A percentile compares a stretch with the other conserved stretches of the same genome.
Evolutionary conservation across 1,140 invertebrate species (phyloP).

Genomic region (Hylyphantes graminicola): DNA sequence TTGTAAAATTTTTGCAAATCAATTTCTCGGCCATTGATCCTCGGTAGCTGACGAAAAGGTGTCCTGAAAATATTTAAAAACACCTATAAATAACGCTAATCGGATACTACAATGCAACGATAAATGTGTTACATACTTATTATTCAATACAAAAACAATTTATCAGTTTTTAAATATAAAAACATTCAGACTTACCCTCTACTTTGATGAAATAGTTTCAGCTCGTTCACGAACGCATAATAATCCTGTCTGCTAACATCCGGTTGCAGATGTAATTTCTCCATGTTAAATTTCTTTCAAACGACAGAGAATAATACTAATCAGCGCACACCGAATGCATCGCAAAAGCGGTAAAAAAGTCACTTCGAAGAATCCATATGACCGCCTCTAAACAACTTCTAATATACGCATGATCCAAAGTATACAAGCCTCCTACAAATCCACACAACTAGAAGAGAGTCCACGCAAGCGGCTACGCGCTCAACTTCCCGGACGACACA

Average conservation of each 20-base stretch:
- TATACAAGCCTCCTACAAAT: slow-evolving; percentile 40
- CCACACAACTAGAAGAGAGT: slow-evolving; percentile 41
- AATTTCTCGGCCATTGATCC: slow-evolving; percentile 61
- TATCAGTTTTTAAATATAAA: slow-evolving; percentile 1
- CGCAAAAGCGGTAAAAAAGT: neutral
- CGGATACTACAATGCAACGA: too few species aligned
- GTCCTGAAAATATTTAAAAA: slow-evolving; percentile 59
- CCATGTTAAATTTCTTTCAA: slow-evolving; percentile 50
- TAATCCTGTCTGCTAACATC: slow-evolving; percentile 58
- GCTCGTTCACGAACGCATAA: slow-evolving; percentile 60
- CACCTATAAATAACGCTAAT: neutral
- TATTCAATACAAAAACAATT: neutral
- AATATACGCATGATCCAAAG: neutral
- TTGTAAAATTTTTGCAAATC: slow-evolving; percentile 61
- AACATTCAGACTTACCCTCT: slow-evolving; percentile 53
- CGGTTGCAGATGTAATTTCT: slow-evolving; percentile 59
- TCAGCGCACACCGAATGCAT: slow-evolving; percentile 40
- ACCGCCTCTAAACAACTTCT: slow-evolving; percentile 28
- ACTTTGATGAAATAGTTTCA: slow-evolving; percentile 61
- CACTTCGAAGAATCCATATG: slow-evolving; percentile 25
- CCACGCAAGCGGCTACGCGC: slow-evolving; percentile 37
- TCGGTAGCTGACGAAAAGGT: slow-evolving; percentile 60
- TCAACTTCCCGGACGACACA: slow-evolving; percentile 8
- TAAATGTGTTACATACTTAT: too few species aligned
- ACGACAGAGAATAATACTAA: slow-evolving; percentile 64